These are phyloP conservation scores for Danionella dracula DNA, from an alignment of 2,797 vertebrate genomes.

Conservation along the genomic window DNA sequence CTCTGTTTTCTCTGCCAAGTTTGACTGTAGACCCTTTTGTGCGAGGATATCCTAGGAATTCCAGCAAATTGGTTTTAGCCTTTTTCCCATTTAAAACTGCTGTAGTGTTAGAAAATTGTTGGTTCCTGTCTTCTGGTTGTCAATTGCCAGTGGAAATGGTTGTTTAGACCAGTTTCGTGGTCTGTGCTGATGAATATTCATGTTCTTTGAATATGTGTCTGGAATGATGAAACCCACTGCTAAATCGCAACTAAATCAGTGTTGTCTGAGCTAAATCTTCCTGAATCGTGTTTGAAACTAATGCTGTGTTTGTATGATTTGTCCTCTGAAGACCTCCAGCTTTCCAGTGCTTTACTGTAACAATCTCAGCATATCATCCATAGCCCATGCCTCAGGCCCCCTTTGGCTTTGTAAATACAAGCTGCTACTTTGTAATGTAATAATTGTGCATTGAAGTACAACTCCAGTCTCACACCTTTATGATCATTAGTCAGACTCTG, in stretches of 20 bases:
- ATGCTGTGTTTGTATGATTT: slow-evolving; percentile 27
- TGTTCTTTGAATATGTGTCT: slow-evolving; percentile 24
- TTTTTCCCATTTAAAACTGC: slow-evolving; percentile 12
- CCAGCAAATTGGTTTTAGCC: slow-evolving; percentile 20
- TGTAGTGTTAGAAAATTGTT: slow-evolving; percentile 33
- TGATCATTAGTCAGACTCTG: not conserved
- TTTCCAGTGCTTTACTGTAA: slow-evolving; percentile 36
- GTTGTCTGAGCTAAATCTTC: slow-evolving; percentile 25
- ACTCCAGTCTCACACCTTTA: not conserved
- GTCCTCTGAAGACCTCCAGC: slow-evolving; percentile 13
- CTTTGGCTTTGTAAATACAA: slow-evolving; percentile 35
- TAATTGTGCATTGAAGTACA: slow-evolving; percentile 69
- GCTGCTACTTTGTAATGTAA: slow-evolving; percentile 61
- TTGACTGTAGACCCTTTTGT: slow-evolving; percentile 42
- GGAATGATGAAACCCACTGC: not conserved
- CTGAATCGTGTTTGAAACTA: slow-evolving; percentile 31
- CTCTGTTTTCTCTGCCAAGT: slow-evolving; percentile 52
- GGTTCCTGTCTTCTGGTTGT: slow-evolving; percentile 31
- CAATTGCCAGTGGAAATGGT: slow-evolving; percentile 10
- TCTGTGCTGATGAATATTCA: slow-evolving; percentile 13
- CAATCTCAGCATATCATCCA: slow-evolving; percentile 19
- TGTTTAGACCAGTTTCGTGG: slow-evolving; percentile 19
- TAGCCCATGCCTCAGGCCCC: slow-evolving; percentile 37
- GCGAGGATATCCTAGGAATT: slow-evolving; percentile 17
- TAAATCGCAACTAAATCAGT: not conserved